Percentiles rank a stretch among this genome's conserved stretches.
Evolutionary conservation across 2,888 invertebrate genomes (phyloP).

Genomic region (Mantis religiosa): DNA sequence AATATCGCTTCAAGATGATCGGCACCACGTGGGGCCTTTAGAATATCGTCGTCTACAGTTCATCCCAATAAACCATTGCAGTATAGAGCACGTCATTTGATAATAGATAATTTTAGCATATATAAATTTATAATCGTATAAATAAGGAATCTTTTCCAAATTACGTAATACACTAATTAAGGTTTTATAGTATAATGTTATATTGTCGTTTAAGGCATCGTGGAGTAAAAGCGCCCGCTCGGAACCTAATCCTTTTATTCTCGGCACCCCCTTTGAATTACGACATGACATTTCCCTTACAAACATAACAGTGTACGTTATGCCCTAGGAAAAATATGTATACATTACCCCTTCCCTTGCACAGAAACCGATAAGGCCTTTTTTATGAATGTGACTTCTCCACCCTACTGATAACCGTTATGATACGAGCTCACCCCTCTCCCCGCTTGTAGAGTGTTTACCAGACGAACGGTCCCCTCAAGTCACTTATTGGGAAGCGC

Average conservation of each 20-base stretch:
- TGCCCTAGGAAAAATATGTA: neutral
- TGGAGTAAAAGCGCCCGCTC: neutral
- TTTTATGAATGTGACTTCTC: neutral
- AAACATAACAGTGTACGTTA: neutral
- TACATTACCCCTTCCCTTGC: neutral
- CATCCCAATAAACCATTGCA: too few species aligned
- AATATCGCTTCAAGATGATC: too few species aligned
- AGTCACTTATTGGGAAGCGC: neutral
- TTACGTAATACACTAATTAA: too few species aligned
- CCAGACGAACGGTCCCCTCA: neutral
- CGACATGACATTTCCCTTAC: neutral
- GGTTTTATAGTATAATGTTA: too few species aligned
- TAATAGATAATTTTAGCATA: too few species aligned
- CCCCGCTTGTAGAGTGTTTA: too few species aligned
- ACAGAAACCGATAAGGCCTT: neutral
- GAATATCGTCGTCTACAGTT: too few species aligned
- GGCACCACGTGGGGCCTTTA: too few species aligned
- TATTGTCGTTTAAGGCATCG: too few species aligned
- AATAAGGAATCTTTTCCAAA: too few species aligned
- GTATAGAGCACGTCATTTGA: too few species aligned
- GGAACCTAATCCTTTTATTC: neutral
- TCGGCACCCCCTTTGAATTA: neutral
- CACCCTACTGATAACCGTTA: neutral
- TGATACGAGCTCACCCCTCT: neutral
- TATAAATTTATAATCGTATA: too few species aligned